Base-by-base conservation (phyloP, 1,140 invertebrate species). In the Caenorhabditis latens region DNA sequence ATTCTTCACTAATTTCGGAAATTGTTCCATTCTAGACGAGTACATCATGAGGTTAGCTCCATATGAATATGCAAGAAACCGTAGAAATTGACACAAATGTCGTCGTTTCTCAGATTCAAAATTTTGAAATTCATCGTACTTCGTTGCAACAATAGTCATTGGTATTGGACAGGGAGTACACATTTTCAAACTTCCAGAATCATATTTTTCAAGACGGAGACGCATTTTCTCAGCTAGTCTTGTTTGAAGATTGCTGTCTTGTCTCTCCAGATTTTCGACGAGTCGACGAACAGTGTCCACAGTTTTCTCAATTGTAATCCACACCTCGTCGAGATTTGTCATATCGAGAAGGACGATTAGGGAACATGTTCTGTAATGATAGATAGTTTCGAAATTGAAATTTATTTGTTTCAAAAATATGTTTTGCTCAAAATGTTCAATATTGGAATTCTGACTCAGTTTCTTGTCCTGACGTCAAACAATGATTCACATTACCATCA, bases 121-220 rank as follows among this genome's bases (percentile, higher is more conserved):
- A 85, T 87, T 87, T 84, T 87, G 86, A 84, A 87, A 83, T 57
- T 87, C 75, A 32, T 86, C 86, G n/a, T 83, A 87, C 43, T 84
- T 63, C 16, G 58, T 48, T 21, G 55, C 82, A n/a, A 87, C 86
- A 13, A 84, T 63, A 5, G 75, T 58, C 2, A 87, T 85, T 43
- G 50, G 86, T 46, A 84, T 65, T 11, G 50, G 58, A 55, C 85
- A 86, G n/a, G 75, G 48, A 55, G 19, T 40, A 48, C 82, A 87
- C 50, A 79, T 79, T 42, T 53, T 79, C 46, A 79, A 50, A 50
- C 86, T 82, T 19, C 42, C 58, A 16, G 43, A 24, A 5, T 55
- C 86, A 19, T 84, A 84, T 24, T 75, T 82, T 86, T 82, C 53
- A 13, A 71, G 57, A 3, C 53, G 24, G 8, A 67, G 48, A 53